Evolutionary conservation across 2,888 invertebrate species (phyloP), one percentile per base, ranked within the genome.

Genomic region (Apocheima hispidaria): DNA sequence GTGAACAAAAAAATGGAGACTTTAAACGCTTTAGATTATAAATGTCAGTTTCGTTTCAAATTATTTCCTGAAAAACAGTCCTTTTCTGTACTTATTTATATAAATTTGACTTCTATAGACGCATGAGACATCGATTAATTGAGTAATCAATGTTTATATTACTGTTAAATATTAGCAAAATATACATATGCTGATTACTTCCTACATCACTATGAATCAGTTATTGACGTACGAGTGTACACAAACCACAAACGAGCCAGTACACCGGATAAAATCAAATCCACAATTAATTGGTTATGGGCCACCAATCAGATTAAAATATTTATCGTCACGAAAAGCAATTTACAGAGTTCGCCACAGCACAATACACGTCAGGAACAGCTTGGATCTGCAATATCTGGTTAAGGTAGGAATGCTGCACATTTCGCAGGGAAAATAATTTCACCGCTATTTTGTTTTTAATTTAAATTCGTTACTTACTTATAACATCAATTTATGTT

Each of bases 291-390:
- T 90, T 88, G 88, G 87, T 87, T 83, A 83, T 85, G 79, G 84
- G 83, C 88, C 89, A 86, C 88, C 86, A 87, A 90, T 88, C 86
- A 86, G 88, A 89, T 89, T 90, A 90, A 91, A 89, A 90, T 90
- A 89, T 91, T 90, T 90, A 89, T 90, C 79, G 89, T 87, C 84
- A 84, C 86, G 84, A 87, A 90, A 91, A 90, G 87, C 91, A 90
- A 91, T 91, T 90, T 90, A 82, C 88, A 84, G 84, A 81, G 85
- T 85, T 83, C 78, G 82, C 90, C 90, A 81, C 90, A 89, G 84
- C 83, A 86, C 87, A 89, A 87, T 87, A 79, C 83, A 77, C 83
- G 89, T 88, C 91, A 86, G 79, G 74, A 82, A 77, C 90, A 91
- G 88, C 85, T 83, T 84, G 84, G 77, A 75, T 82, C 79, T 78